phyloP scores from a whole-genome alignment of 2,113 vertebrate species.

The Campylomormyrus tamandua region DNA sequence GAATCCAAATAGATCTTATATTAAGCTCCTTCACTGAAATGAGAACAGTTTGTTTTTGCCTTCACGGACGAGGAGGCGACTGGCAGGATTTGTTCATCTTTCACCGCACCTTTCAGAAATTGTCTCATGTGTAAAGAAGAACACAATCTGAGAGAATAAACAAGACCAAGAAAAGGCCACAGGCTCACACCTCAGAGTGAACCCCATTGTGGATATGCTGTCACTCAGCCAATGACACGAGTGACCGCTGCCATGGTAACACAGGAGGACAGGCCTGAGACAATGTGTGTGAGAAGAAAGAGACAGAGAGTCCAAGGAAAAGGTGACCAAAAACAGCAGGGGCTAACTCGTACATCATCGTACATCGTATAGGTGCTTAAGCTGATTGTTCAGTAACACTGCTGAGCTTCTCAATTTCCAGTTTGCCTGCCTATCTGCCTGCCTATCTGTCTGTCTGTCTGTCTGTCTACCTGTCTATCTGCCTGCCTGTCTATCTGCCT shows the following conservation, averaged over 20 bases:
- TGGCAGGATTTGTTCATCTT: neutral
- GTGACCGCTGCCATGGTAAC: neutral
- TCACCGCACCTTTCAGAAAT: neutral
- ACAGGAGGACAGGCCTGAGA: neutral
- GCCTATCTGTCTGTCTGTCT: neutral
- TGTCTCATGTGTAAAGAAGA: neutral
- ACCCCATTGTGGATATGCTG: neutral
- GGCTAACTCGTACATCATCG: neutral
- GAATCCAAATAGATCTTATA: neutral
- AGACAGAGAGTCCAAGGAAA: neutral
- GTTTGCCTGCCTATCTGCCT: neutral
- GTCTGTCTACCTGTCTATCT: accelerated
- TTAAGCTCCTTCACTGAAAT: neutral
- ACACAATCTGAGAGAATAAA: neutral
- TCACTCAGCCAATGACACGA: neutral
- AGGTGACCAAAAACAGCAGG: neutral
- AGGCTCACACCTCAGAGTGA: neutral
- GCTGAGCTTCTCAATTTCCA: neutral
- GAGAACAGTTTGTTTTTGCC: neutral
- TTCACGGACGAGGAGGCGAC: neutral
- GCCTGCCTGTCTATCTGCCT: accelerated
- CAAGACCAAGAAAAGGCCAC: neutral
- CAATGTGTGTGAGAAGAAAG: neutral
- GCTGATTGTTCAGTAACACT: neutral
- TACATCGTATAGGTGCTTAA: neutral